A percentile compares a stretch with the other conserved stretches of the same genome.
Conservation (phyloP, 2,113 vertebrate genomes). For the Pluvialis apricaria region DNA sequence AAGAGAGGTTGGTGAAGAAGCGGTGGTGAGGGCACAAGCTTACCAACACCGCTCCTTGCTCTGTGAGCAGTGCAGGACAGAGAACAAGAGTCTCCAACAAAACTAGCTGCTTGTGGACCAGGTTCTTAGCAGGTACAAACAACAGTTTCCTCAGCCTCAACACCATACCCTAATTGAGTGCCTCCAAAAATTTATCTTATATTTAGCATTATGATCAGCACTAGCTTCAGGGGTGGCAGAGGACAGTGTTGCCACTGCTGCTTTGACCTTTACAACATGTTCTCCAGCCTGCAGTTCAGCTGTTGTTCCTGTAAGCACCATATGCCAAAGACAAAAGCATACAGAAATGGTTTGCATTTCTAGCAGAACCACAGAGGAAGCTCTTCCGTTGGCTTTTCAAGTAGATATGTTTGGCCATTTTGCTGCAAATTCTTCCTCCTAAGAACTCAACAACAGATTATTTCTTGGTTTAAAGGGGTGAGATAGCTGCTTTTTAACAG, state of each 20-base stretch:
- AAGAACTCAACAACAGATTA: not conserved
- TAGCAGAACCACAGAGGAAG: not conserved
- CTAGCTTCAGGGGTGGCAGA: not conserved
- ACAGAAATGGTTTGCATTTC: not conserved
- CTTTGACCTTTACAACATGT: not conserved
- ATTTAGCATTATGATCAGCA: not conserved
- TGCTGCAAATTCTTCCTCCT: not conserved
- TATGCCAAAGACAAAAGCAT: not conserved
- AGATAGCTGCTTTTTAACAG: not conserved
- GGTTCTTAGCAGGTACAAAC: not conserved
- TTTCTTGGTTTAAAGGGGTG: not conserved
- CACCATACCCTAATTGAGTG: not conserved
- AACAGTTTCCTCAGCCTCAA: not conserved
- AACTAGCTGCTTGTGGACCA: not conserved
- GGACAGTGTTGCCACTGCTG: not conserved
- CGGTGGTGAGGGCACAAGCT: not conserved
- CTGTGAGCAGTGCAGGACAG: not conserved
- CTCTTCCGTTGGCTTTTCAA: not conserved
- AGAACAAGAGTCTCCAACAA: not conserved
- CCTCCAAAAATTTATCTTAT: not conserved
- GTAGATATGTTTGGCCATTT: not conserved
- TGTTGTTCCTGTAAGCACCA: not conserved
- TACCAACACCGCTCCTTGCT: not conserved
- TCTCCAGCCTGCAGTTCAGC: not conserved
- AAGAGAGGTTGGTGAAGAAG: not conserved